Evolutionary conservation across 2,113 vertebrate species (phyloP).

Genomic region (Lynx canadensis): DNA sequence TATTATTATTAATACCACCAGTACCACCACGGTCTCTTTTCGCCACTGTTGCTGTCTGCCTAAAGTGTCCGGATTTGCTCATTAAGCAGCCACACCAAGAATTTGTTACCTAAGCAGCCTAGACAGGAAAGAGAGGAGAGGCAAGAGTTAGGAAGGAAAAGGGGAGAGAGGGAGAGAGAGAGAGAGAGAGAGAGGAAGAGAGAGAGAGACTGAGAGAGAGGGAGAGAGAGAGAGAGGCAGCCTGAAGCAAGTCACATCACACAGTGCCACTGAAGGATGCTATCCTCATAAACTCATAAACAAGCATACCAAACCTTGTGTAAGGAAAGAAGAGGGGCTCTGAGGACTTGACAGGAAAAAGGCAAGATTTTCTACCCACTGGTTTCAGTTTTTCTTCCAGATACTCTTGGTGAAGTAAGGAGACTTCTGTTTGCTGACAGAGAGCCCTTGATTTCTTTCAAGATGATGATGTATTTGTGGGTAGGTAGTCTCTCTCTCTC

Average conservation of each 20-base stretch:
- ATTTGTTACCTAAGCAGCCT: conserved; percentile 90
- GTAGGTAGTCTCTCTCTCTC: conserved; percentile 90
- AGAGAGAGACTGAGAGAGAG: conserved; percentile 78
- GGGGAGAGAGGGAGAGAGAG: conserved; percentile 7
- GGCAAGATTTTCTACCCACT: conserved; percentile 87
- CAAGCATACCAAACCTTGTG: conserved; percentile 85
- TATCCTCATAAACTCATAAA: conserved; percentile 87
- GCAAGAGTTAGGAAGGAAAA: conserved; percentile 74
- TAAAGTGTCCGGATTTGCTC: conserved; percentile 88
- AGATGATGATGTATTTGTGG: conserved; percentile 98
- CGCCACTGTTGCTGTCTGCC: conserved; percentile 86
- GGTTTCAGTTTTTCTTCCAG: conserved; percentile 88
- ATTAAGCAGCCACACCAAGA: conserved; percentile 90
- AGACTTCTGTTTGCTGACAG: conserved; percentile 88
- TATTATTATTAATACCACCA: background rate
- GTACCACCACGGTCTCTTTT: conserved; percentile 65
- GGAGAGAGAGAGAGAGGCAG: conserved; percentile 81
- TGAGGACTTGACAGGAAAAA: conserved; percentile 88
- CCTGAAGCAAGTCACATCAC: conserved; percentile 88
- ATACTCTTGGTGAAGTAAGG: conserved; percentile 91
- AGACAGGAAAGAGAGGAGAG: conserved; percentile 80
- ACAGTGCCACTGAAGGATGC: conserved; percentile 88
- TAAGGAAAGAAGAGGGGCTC: conserved; percentile 85
- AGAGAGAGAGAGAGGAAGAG: conserved; percentile 52
- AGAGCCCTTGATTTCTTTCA: conserved; percentile 88